phyloP scores from a whole-genome alignment of 2,797 vertebrate species.

The Anableps anableps region DNA sequence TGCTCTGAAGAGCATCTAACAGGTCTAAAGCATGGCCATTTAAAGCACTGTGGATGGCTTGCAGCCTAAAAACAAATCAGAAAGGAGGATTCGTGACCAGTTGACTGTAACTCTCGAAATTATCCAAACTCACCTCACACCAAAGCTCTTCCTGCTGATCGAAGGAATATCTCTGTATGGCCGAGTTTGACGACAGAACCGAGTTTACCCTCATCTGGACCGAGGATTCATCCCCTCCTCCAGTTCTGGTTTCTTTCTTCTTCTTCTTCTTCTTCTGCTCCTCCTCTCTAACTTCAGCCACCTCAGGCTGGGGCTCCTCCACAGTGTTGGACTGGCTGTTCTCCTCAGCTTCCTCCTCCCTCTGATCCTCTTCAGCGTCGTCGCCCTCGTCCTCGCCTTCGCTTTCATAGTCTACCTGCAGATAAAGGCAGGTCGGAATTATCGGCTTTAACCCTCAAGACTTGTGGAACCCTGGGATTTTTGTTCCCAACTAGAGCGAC shows the following conservation, averaged over 20 bases:
- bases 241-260: fast-evolving
- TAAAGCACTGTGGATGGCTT: too few relatives aligned
- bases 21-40: too few relatives aligned
- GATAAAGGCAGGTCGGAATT: not conserved
- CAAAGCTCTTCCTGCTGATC: constrained; percentile 85
- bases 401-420: constrained; percentile 94
- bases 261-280: not conserved
- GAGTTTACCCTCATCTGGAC: constrained; percentile 76
- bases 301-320: constrained; percentile 23
- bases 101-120: not conserved
- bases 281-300: not conserved
- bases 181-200: constrained; percentile 78
- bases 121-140: constrained; percentile 86
- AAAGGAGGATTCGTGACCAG: not conserved
- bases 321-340: not conserved
- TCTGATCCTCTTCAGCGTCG: constrained; percentile 53
- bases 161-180: constrained; percentile 86
- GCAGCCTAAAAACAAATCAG: too few relatives aligned
- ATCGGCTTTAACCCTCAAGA: not conserved
- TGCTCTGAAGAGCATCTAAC: too few relatives aligned
- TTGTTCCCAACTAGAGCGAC: not conserved
- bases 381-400: constrained; percentile 80
- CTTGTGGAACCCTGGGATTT: not conserved
- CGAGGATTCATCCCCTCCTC: fast-evolving
- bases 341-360: constrained; percentile 28